phyloP scores from a whole-genome alignment of 2,888 invertebrate species.

The Ochropacha duplaris region DNA sequence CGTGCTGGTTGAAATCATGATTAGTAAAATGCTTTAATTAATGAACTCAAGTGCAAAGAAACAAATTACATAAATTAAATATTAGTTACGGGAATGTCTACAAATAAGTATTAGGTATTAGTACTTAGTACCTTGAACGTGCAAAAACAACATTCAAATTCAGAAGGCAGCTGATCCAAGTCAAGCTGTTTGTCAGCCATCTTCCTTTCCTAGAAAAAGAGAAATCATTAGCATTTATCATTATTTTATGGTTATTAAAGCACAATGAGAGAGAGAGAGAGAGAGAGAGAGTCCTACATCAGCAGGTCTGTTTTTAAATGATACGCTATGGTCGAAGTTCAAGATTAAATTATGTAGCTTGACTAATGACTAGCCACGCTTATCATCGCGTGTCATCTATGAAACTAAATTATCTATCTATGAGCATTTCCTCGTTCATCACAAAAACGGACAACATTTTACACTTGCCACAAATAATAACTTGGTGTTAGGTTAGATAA shows the following conservation, averaged over 20 bases:
- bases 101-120: constrained; percentile 45
- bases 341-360: background rate
- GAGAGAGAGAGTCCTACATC: constrained; percentile 4
- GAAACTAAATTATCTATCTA: constrained; percentile 1
- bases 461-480: constrained; percentile 29
- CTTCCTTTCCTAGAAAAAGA: constrained; percentile 86
- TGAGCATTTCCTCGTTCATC: constrained; percentile 13
- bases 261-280: background rate
- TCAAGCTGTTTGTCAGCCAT: constrained; percentile 87
- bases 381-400: background rate
- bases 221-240: constrained; percentile 54
- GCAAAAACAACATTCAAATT: constrained; percentile 99
- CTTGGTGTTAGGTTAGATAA: background rate
- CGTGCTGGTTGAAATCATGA: constrained; percentile 42
- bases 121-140: constrained; percentile 92
- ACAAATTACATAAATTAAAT: constrained; percentile 22
- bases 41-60: constrained; percentile 20
- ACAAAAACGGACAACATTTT: constrained; percentile 25
- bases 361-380: background rate
- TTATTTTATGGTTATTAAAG: constrained; percentile 9
- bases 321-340: background rate
- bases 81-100: constrained; percentile 22
- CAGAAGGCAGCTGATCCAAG: constrained; percentile 95
- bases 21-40: constrained; percentile 28
- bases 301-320: background rate